Conservation (phyloP, 1,140 invertebrate species). For the Drosophila navojoa region DNA sequence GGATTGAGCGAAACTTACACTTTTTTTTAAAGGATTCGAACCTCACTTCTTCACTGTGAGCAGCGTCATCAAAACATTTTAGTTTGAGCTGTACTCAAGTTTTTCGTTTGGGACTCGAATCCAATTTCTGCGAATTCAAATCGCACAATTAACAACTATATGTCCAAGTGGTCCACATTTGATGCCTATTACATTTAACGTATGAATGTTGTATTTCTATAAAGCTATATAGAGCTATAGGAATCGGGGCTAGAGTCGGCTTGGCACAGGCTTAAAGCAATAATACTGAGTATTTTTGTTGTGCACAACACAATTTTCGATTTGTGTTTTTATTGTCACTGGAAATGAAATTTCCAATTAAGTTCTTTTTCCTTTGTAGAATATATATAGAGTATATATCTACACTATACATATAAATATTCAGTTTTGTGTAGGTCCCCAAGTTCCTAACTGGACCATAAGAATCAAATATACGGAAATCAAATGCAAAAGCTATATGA, state of each 20-base stretch:
- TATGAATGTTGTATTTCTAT: conserved; percentile 18
- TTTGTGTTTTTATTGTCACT: conserved; percentile 25
- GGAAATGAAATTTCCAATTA: conserved; percentile 70
- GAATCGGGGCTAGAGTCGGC: conserved; percentile 15
- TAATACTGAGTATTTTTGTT: conserved; percentile 80
- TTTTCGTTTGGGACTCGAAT: conserved; percentile 3
- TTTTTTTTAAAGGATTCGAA: neutral
- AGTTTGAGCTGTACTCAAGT: conserved; percentile 34
- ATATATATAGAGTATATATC: no score
- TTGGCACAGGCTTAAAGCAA: conserved; percentile 69
- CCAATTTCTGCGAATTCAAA: neutral
- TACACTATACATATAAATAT: no score
- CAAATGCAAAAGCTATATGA: conserved; percentile 36
- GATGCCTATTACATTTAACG: conserved; percentile 44
- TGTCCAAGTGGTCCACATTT: conserved; percentile 71
- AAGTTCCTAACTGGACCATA: conserved; percentile 40
- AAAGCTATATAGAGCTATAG: conserved; percentile 2
- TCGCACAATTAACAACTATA: conserved; percentile 50
- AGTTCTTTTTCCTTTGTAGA: neutral
- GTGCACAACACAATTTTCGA: conserved; percentile 43
- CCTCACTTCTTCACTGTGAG: conserved; percentile 87
- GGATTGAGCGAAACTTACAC: no score
- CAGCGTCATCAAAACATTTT: conserved; percentile 94
- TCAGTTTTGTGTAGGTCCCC: conserved; percentile 23
- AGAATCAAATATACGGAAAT: conserved; percentile 2